Conservation (phyloP, 2,113 vertebrate genomes). For the Pogonocichla stellata region DNA sequence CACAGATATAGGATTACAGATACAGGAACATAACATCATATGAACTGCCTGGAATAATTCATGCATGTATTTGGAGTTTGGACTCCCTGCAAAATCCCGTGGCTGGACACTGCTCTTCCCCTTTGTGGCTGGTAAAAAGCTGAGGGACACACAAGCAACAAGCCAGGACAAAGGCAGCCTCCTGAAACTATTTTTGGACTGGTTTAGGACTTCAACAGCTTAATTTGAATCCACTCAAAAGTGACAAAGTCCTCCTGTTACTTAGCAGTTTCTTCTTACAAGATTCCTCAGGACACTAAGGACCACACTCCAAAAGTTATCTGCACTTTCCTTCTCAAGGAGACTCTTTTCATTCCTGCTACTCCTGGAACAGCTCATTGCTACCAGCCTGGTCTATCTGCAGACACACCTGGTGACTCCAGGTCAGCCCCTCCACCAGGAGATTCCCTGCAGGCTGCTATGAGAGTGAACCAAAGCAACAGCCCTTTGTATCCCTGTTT, state of each 20-base stretch:
- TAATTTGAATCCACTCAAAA: background rate
- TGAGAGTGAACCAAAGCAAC: background rate
- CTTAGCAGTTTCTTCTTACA: background rate
- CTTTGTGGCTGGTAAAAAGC: background rate
- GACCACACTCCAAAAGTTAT: background rate
- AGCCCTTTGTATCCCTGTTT: background rate
- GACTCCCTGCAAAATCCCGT: fast-evolving
- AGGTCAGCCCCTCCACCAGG: background rate
- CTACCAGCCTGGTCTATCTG: background rate
- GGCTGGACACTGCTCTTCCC: background rate
- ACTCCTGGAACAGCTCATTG: background rate
- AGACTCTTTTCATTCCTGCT: background rate
- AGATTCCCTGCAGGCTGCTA: background rate
- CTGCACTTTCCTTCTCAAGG: background rate
- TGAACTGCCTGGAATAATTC: background rate
- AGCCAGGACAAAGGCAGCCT: background rate
- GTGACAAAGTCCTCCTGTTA: background rate
- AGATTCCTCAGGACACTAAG: background rate
- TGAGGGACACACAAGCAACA: fast-evolving
- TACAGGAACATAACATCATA: background rate
- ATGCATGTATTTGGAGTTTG: background rate
- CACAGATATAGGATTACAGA: background rate
- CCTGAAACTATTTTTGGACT: background rate
- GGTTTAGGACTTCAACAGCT: background rate
- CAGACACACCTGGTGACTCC: background rate